phyloP scores from a whole-genome alignment of 2,113 vertebrate species.

The Platichthys stellatus region DNA sequence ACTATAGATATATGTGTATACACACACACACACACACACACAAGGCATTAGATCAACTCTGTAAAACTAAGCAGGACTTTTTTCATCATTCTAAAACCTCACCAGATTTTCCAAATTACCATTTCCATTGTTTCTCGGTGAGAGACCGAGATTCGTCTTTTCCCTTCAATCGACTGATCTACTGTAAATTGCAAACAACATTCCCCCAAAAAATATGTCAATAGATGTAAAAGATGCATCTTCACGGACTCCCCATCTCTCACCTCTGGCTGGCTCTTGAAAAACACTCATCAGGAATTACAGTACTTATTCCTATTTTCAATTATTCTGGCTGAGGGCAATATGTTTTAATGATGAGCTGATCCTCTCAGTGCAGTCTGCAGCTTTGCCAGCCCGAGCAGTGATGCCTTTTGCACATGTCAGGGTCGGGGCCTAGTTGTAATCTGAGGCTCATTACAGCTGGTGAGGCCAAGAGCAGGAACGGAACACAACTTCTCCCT shows the following conservation, averaged over 20 bases:
- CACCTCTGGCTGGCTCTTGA: conserved; percentile 40
- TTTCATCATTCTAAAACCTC: background rate
- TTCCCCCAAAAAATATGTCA: conserved; percentile 9
- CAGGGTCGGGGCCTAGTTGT: conserved; percentile 79
- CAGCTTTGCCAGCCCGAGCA: conserved; percentile 70
- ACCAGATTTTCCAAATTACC: background rate
- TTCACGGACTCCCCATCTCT: conserved; percentile 39
- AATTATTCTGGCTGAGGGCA: conserved; percentile 81
- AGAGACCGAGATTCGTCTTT: background rate
- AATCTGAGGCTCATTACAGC: conserved; percentile 83
- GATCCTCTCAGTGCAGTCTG: conserved; percentile 73
- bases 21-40: no score
- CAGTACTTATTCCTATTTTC: conserved; percentile 73
- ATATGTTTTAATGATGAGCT: conserved; percentile 86
- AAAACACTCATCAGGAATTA: conserved; percentile 64
- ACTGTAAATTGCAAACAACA: conserved; percentile 13
- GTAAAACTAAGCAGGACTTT: no score
- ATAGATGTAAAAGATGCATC: conserved; percentile 19
- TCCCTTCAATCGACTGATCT: background rate
- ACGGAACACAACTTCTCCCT: conserved; percentile 81
- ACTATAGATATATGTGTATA: no score
- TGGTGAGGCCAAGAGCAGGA: conserved; percentile 77
- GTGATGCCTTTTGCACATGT: conserved; percentile 82
- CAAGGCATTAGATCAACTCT: no score
- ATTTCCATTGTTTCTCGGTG: background rate